phyloP scores from a whole-genome alignment of 2,888 invertebrate species.

The Pegoplata infirma region DNA sequence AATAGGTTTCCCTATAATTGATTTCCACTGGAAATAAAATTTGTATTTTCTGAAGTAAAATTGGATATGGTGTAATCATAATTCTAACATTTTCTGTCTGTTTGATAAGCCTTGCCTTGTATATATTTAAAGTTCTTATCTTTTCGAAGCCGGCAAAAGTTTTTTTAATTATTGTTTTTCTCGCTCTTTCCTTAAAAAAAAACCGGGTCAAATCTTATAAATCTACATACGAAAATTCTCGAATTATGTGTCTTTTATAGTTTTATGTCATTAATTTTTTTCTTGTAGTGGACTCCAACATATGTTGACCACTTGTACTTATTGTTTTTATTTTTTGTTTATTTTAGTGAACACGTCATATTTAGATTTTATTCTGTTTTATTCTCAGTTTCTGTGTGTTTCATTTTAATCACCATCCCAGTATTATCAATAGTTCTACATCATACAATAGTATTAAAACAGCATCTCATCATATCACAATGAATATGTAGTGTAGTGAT shows the following conservation, averaged over 20 bases:
- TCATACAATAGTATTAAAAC: not conserved
- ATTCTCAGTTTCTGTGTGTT: too few relatives aligned
- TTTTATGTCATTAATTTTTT: too few relatives aligned
- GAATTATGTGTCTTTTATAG: not conserved
- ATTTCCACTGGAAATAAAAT: too few relatives aligned
- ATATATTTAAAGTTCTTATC: too few relatives aligned
- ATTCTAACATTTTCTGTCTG: too few relatives aligned
- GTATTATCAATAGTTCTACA: not conserved
- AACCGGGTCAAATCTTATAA: not conserved
- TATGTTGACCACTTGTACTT: not conserved
- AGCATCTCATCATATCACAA: not conserved
- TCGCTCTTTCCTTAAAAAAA: not conserved
- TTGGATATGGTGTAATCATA: too few relatives aligned
- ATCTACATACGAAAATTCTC: not conserved
- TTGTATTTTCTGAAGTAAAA: too few relatives aligned
- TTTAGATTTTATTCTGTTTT: too few relatives aligned
- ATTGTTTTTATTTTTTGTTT: not conserved
- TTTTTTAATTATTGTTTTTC: not conserved
- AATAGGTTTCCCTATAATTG: too few relatives aligned
- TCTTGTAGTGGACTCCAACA: not conserved
- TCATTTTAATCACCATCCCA: not conserved
- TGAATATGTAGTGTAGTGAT: not conserved
- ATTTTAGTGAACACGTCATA: slow-evolving; percentile 20
- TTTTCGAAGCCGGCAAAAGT: not conserved
- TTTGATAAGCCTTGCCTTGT: too few relatives aligned